These are phyloP conservation scores for Thyatira batis DNA, from an alignment of 2,888 invertebrate genomes.

Conservation along the genomic window DNA sequence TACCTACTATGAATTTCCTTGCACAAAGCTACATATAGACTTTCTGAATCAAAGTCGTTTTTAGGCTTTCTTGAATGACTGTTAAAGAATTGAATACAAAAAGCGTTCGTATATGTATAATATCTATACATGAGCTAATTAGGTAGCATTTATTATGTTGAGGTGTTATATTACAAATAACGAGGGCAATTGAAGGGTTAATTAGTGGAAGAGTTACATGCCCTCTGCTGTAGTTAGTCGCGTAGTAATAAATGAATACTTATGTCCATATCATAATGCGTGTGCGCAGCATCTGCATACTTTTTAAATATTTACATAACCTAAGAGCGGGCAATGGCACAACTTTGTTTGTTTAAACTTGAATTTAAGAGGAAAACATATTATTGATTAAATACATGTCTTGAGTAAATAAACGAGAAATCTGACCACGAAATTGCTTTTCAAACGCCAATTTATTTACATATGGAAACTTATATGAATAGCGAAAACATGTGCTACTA, in stretches of 20 bases:
- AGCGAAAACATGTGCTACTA: neutral
- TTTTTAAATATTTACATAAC: neutral
- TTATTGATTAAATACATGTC: neutral
- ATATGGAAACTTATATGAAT: neutral
- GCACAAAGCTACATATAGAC: too few species aligned
- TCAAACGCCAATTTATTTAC: neutral
- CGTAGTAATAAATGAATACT: too few species aligned
- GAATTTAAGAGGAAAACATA: neutral
- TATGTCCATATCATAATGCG: neutral
- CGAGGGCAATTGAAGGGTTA: conserved; percentile 32
- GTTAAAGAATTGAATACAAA: too few species aligned
- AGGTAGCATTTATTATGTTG: conserved; percentile 10
- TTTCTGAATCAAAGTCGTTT: too few species aligned
- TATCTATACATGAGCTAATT: conserved; percentile 1
- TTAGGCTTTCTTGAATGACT: too few species aligned
- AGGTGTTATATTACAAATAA: conserved; percentile 34
- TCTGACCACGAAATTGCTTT: neutral
- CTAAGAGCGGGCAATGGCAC: neutral
- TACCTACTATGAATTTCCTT: too few species aligned
- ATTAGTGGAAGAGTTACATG: conserved; percentile 26
- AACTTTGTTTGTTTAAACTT: neutral
- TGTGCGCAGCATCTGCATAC: neutral
- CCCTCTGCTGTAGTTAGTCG: conserved; percentile 17
- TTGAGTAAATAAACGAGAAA: neutral
- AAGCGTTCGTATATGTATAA: too few species aligned